phyloP scores from a whole-genome alignment of 2,797 vertebrate genomes.

The Pseudochaenichthys georgianus region DNA sequence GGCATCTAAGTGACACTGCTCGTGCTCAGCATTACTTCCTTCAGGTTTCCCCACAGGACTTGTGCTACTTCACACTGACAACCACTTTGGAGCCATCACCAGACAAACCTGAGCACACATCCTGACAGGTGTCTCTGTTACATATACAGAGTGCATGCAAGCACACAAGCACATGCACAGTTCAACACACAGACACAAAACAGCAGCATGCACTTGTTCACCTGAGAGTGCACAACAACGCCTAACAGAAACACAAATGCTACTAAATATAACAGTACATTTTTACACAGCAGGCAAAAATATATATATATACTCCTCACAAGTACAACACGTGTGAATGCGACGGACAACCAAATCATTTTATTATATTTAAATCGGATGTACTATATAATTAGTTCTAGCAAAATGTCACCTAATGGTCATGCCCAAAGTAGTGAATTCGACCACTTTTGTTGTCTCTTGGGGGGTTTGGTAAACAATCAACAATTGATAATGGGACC shows the following conservation, averaged over 20 bases:
- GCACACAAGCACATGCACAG: slow-evolving; percentile 16
- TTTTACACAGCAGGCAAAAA: neutral
- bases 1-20: slow-evolving; percentile 57
- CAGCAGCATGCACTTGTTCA: slow-evolving; percentile 7
- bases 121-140: slow-evolving; percentile 71
- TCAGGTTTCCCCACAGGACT: slow-evolving; percentile 74
- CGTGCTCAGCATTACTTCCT: slow-evolving; percentile 69
- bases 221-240: neutral
- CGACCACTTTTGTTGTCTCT: neutral
- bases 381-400: neutral
- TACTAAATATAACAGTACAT: neutral
- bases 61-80: slow-evolving; percentile 81
- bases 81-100: slow-evolving; percentile 77
- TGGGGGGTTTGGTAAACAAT: slow-evolving; percentile 4
- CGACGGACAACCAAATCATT: neutral
- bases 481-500: neutral
- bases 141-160: slow-evolving; percentile 41
- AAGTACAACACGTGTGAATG: neutral
- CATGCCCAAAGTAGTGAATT: neutral
- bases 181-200: slow-evolving; percentile 22
- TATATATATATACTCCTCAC: neutral
- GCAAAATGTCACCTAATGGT: neutral
- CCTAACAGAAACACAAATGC: neutral
- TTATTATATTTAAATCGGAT: neutral
- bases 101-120: slow-evolving; percentile 70